A percentile compares a stretch with the other conserved stretches of the same genome.
Evolutionary conservation across 2,113 vertebrate genomes (phyloP).

Genomic region (Asarcornis scutulata): DNA sequence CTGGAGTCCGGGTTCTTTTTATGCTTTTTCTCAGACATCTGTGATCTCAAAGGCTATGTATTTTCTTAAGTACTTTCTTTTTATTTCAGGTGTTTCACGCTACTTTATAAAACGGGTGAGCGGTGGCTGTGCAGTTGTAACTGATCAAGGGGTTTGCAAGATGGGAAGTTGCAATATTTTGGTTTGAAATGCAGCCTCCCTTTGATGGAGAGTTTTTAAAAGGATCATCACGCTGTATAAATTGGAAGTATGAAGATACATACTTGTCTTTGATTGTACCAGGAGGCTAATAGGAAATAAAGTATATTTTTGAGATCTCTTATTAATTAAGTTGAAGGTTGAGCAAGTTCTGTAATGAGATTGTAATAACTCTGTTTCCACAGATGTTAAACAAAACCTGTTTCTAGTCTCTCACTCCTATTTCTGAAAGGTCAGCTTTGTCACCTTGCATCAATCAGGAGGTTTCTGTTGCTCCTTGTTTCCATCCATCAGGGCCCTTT

Average conservation of each 20-base stretch:
- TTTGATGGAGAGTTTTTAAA: background rate
- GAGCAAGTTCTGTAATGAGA: background rate
- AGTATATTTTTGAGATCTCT: background rate
- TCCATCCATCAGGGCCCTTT: background rate
- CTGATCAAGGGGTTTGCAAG: background rate
- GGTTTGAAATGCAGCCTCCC: background rate
- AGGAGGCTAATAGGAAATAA: background rate
- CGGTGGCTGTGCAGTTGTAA: rapidly evolving
- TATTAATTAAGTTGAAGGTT: background rate
- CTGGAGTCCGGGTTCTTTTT: background rate
- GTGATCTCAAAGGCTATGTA: background rate
- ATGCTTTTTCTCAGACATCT: background rate
- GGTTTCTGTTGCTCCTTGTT: background rate
- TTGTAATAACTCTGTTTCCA: background rate
- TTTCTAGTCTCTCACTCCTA: background rate
- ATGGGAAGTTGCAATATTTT: background rate
- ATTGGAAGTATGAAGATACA: background rate
- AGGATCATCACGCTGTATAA: background rate
- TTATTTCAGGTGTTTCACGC: background rate
- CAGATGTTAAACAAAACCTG: background rate
- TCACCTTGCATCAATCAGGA: background rate
- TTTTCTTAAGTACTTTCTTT: background rate
- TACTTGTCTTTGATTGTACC: background rate
- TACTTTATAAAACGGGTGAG: background rate
- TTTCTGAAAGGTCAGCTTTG: background rate